Conservation (phyloP, 2,888 invertebrate genomes). For the Hypolimnas misippus region DNA sequence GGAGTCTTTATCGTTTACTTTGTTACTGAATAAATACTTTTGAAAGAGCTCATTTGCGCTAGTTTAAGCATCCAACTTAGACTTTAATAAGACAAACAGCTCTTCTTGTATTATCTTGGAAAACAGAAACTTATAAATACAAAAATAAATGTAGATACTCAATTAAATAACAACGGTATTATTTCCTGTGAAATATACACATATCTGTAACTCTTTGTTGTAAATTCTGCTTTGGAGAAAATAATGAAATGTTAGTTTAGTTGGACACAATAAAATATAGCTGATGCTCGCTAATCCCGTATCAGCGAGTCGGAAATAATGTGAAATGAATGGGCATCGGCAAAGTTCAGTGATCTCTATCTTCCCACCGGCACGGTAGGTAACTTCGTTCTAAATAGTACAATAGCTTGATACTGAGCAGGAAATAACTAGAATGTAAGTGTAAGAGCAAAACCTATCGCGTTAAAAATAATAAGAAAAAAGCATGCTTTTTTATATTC, state of each 20-base stretch:
- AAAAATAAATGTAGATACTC: neutral
- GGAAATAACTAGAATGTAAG: slow-evolving; percentile 7
- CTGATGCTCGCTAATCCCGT: slow-evolving; percentile 45
- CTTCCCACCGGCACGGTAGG: slow-evolving; percentile 31
- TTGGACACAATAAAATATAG: slow-evolving; percentile 31
- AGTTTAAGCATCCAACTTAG: too few relatives aligned
- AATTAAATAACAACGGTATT: neutral
- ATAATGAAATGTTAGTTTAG: slow-evolving; percentile 18
- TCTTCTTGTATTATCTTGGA: neutral
- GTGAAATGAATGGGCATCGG: slow-evolving; percentile 59
- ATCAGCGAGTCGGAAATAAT: slow-evolving; percentile 57
- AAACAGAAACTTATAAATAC: neutral
- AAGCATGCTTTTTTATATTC: neutral
- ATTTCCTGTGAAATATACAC: too few relatives aligned
- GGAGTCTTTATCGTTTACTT: neutral
- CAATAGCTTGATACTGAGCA: slow-evolving; percentile 11
- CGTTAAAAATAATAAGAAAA: too few relatives aligned
- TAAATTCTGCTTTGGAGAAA: slow-evolving; percentile 2
- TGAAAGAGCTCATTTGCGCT: neutral
- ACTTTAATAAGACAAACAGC: slow-evolving; percentile 1
- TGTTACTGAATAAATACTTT: neutral
- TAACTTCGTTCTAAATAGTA: slow-evolving; percentile 26
- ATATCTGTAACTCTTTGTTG: neutral
- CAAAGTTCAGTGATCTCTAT: slow-evolving; percentile 63
- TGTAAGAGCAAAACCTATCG: too few relatives aligned